Percentiles rank a stretch among this genome's conserved stretches.
Conservation (phyloP, 2,888 invertebrate species). For the Apodemia hepburni region DNA sequence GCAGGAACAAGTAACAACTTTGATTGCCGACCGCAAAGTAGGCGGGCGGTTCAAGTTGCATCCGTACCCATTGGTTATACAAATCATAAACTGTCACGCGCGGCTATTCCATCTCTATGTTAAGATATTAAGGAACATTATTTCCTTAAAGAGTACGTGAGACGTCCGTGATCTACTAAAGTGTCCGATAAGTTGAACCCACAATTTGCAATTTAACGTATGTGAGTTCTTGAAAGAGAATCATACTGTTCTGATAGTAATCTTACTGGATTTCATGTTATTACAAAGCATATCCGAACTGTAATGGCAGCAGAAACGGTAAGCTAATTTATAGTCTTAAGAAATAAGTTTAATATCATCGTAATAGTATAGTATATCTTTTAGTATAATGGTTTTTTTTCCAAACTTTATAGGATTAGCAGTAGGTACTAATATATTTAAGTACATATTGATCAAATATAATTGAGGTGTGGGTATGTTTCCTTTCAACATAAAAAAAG, state of each 20-base stretch:
- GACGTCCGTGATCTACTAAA: conserved; percentile 42
- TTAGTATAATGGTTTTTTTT: too few species aligned
- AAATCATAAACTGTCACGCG: conserved; percentile 35
- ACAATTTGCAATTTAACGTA: conserved; percentile 72
- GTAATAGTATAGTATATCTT: background rate
- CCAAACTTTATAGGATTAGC: too few species aligned
- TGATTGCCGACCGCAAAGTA: conserved; percentile 40
- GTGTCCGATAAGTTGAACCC: conserved; percentile 54
- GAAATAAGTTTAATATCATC: conserved; percentile 6
- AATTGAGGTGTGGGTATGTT: too few species aligned
- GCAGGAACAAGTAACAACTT: conserved; percentile 38
- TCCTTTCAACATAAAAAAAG: too few species aligned
- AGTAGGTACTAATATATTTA: too few species aligned
- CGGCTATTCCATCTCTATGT: conserved; percentile 38
- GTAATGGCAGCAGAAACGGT: conserved; percentile 48
- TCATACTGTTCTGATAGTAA: conserved; percentile 57
- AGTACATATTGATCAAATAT: too few species aligned
- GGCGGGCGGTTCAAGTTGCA: conserved; percentile 34
- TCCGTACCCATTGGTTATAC: conserved; percentile 35
- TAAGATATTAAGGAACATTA: conserved; percentile 38
- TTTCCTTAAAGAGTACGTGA: conserved; percentile 35
- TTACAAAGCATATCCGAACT: conserved; percentile 44
- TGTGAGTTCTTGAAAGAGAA: conserved; percentile 54
- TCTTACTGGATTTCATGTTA: conserved; percentile 64
- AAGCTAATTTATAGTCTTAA: conserved; percentile 11